Evolutionary conservation across 1,140 invertebrate genomes (phyloP), one percentile per base, ranked within the genome.

Genomic region (Pararge aegeria): DNA sequence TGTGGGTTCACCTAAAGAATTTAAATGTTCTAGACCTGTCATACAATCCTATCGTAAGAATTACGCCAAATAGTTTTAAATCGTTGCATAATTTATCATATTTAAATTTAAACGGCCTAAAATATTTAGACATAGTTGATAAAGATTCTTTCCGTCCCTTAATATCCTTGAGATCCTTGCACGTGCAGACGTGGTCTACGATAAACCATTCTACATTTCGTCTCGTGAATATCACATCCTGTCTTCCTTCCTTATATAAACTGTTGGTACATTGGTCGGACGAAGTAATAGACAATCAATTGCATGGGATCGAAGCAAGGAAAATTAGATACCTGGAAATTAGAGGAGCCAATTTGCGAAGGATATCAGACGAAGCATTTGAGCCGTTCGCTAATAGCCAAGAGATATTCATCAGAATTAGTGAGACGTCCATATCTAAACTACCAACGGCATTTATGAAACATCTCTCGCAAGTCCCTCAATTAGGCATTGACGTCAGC

Each of bases 271-370:
- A 95, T 70, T 92, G 96, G 67, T 92, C 93, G 46, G 95, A 97
- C 68, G 87, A 93, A 5, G 79, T 91, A 7, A 91, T 96, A 52
- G 93, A 93, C 12, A 92, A 93, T 61, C 95, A 96, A 70, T 86
- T 96, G 48, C 83, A 91, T 27, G 84, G 87, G 53, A 92, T 94
- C 50, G 92, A 95, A 55, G 92, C 93, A 1, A 95, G 94, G 5
- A 96, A 96, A 74, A 90, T 97, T 12, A 92, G 94, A 54, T 93
- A 96, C 62, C 80, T 97, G 19, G 95, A 96, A 71, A 94, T 97
- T 51, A 95, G 93, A 42, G 96, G 96, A 10, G 78, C 78, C 37
- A 93, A 93, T 66, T 90, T 97, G 38, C 92, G 93, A 63, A 90
- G 80, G 29, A 94, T 97, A 57, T 92, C 93, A 0, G 90, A 93